Evolutionary conservation across 2,797 vertebrate genomes (phyloP).

Genomic region (Manis javanica): DNA sequence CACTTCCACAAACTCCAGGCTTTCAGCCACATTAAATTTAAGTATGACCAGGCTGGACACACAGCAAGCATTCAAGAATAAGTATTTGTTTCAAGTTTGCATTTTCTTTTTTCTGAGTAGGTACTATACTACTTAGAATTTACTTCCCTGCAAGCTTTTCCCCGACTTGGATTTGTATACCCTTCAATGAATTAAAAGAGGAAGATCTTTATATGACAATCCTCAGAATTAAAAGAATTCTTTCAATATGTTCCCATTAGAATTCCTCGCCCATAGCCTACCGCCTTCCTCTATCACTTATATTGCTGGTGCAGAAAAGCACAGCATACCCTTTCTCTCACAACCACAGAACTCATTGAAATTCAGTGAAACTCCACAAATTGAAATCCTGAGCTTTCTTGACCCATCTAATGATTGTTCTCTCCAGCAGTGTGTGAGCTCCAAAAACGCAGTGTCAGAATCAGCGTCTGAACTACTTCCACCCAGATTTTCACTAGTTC

Average conservation of each 20-base stretch:
- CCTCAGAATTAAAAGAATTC: background rate
- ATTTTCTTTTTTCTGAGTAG: background rate
- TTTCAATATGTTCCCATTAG: background rate
- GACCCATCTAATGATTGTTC: background rate
- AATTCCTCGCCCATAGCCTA: background rate
- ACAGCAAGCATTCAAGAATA: background rate
- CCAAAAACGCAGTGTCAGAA: background rate
- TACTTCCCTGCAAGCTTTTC: background rate
- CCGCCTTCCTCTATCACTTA: background rate
- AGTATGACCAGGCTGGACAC: too few relatives aligned
- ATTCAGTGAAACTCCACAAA: background rate
- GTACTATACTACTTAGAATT: background rate
- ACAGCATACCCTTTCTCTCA: background rate
- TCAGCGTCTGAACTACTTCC: background rate
- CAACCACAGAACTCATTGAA: conserved; percentile 8
- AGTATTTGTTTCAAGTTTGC: background rate
- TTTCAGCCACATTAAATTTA: background rate
- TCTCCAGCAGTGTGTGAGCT: background rate
- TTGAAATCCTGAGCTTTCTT: conserved; percentile 46
- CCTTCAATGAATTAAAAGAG: background rate
- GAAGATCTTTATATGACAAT: background rate
- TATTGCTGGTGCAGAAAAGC: background rate
- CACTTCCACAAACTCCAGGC: background rate
- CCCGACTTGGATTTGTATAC: background rate
- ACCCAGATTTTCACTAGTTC: background rate